phyloP scores from a whole-genome alignment of 1,140 invertebrate species.

The Cotesia chilonis region DNA sequence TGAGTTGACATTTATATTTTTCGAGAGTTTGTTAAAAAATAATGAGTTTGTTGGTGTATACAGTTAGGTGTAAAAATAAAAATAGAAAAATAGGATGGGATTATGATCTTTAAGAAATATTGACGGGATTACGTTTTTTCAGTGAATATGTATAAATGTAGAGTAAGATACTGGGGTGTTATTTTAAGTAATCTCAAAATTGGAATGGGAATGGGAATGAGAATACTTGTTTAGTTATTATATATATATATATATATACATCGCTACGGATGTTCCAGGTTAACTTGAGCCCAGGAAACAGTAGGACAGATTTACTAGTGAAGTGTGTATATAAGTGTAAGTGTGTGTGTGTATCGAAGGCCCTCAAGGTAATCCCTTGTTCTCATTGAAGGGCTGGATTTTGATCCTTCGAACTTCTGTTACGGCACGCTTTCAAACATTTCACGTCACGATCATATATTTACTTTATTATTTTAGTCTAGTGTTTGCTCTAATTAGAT shows the following conservation, averaged over 20 bases:
- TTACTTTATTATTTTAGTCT: background rate
- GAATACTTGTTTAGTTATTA: no score
- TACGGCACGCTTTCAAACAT: constrained; percentile 55
- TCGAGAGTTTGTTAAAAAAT: background rate
- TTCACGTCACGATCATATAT: constrained; percentile 3
- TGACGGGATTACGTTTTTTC: background rate
- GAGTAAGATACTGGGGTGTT: constrained; percentile 37
- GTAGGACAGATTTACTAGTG: background rate
- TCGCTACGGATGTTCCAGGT: constrained; percentile 42
- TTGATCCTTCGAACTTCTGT: constrained; percentile 62
- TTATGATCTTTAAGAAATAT: background rate
- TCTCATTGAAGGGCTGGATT: constrained; percentile 54
- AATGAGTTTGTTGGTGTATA: background rate
- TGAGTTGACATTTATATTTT: no score
- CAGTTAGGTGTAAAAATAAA: no score
- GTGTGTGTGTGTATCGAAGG: constrained; percentile 37
- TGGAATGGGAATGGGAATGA: background rate
- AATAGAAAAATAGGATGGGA: constrained; percentile 4
- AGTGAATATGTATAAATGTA: constrained; percentile 2
- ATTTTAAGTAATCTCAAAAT: constrained; percentile 46
- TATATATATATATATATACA: constrained; percentile 1
- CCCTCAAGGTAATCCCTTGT: constrained; percentile 62
- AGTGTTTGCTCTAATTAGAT: background rate
- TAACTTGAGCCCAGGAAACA: constrained; percentile 39
- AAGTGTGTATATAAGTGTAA: constrained; percentile 12